Evolutionary conservation across 2,888 invertebrate genomes (phyloP).

Genomic region (Teleogryllus oceanicus): DNA sequence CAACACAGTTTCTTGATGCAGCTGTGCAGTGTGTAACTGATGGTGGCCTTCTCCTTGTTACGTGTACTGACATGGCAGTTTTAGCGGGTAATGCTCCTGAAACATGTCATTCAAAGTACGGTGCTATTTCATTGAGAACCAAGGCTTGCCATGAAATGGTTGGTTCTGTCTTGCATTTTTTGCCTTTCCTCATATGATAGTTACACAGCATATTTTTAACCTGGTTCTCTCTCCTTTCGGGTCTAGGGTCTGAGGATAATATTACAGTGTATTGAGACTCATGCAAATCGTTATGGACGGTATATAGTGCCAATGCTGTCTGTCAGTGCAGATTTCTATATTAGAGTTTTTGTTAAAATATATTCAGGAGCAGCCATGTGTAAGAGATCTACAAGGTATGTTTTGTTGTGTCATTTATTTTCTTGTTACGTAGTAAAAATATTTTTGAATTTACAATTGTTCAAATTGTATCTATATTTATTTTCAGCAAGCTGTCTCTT

Average conservation of each 20-base stretch:
- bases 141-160: constrained; percentile 95
- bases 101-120: constrained; percentile 90
- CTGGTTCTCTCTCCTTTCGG: background rate
- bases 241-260: constrained; percentile 85
- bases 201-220: background rate
- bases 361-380: constrained; percentile 76
- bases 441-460: background rate
- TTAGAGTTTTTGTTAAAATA: constrained; percentile 86
- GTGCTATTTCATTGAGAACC: constrained; percentile 78
- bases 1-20: constrained; percentile 85
- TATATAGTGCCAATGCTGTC: constrained; percentile 89
- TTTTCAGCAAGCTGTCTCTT: constrained; percentile 74
- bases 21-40: constrained; percentile 78
- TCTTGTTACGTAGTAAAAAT: background rate
- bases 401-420: background rate
- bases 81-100: constrained; percentile 94
- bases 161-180: constrained; percentile 39
- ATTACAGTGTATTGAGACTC: constrained; percentile 82
- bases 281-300: constrained; percentile 88
- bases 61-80: constrained; percentile 96
- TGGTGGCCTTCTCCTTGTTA: constrained; percentile 86
- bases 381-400: constrained; percentile 77
- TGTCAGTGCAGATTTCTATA: constrained; percentile 93
- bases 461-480: constrained; percentile 19
- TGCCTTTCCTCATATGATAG: background rate